Conservation (phyloP, 2,797 vertebrate genomes). For the Australoheros facetus region DNA sequence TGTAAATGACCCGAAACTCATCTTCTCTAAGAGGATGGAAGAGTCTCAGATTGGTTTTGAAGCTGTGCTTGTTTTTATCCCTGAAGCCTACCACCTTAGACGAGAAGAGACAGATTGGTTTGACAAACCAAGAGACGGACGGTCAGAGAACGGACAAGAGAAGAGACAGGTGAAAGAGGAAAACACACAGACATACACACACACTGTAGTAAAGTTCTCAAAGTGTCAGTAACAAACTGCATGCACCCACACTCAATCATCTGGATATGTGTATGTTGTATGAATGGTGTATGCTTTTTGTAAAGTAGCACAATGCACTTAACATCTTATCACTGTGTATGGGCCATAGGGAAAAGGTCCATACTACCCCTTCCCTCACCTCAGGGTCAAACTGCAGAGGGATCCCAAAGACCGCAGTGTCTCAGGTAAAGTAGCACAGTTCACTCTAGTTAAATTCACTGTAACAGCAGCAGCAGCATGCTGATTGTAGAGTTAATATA, state of each 20-base stretch:
- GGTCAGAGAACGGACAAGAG: constrained; percentile 89
- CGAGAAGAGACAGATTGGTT: constrained; percentile 99
- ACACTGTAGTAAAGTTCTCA: not conserved
- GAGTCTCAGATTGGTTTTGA: constrained; percentile 72
- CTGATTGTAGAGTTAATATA: not conserved
- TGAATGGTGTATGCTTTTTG: not conserved
- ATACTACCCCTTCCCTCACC: constrained; percentile 93
- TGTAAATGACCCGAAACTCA: constrained; percentile 6
- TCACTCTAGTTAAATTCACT: constrained; percentile 1
- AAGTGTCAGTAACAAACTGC: not conserved
- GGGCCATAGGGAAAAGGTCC: constrained; percentile 87
- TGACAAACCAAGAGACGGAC: constrained; percentile 94
- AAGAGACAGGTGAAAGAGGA: constrained; percentile 87
- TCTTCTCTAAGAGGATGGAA: constrained; percentile 18
- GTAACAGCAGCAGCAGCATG: not conserved
- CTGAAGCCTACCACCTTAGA: constrained; percentile 94
- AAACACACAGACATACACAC: not conserved
- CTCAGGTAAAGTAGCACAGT: constrained; percentile 88
- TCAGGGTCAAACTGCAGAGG: constrained; percentile 92
- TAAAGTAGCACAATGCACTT: not conserved
- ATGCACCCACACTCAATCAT: constrained; percentile 21
- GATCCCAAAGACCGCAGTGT: constrained; percentile 97
- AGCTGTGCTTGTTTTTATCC: constrained; percentile 78
- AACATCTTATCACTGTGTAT: constrained; percentile 50
- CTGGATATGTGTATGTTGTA: constrained; percentile 1